Conservation (phyloP, 2,888 invertebrate species). For the Ceratothoa steindachneri region DNA sequence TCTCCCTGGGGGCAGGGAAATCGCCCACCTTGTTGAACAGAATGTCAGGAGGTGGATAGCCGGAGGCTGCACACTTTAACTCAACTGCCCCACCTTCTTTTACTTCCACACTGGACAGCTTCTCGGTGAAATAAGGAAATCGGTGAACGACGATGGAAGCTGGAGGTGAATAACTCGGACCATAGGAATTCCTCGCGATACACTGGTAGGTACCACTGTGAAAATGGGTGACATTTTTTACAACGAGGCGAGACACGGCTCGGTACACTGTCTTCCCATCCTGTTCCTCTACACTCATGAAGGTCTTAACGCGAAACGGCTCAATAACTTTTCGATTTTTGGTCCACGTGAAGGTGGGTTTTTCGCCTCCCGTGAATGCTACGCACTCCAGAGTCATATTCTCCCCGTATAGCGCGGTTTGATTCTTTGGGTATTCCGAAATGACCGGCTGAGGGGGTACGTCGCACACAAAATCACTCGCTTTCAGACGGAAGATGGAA, state of each 20-base stretch:
- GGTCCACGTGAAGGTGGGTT: slow-evolving; percentile 75
- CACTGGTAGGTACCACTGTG: slow-evolving; percentile 90
- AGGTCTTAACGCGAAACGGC: slow-evolving; percentile 29
- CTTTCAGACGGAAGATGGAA: slow-evolving; percentile 63
- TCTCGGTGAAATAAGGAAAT: slow-evolving; percentile 54
- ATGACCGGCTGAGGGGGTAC: slow-evolving; percentile 82
- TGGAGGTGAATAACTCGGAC: slow-evolving; percentile 80
- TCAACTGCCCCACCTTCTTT: slow-evolving; percentile 70
- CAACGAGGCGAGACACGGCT: slow-evolving; percentile 65
- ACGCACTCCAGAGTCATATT: slow-evolving; percentile 76
- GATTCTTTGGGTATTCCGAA: slow-evolving; percentile 72
- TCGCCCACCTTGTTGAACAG: slow-evolving; percentile 87
- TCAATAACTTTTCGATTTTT: slow-evolving; percentile 68
- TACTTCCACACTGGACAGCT: slow-evolving; percentile 29
- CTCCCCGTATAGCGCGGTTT: slow-evolving; percentile 80
- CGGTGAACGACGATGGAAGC: slow-evolving; percentile 80
- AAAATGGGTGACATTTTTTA: slow-evolving; percentile 70
- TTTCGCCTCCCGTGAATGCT: slow-evolving; percentile 65
- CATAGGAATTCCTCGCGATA: slow-evolving; percentile 81
- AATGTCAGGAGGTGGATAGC: slow-evolving; percentile 67
- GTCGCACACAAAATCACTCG: slow-evolving; percentile 57
- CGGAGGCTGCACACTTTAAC: slow-evolving; percentile 84
- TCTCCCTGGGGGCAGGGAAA: slow-evolving; percentile 89
- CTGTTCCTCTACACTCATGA: slow-evolving; percentile 25
- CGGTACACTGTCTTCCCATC: slow-evolving; percentile 49